Evolutionary conservation across 2,888 invertebrate species (phyloP), one percentile per base, ranked within the genome.

Genomic region (Dicyrtomina minuta): DNA sequence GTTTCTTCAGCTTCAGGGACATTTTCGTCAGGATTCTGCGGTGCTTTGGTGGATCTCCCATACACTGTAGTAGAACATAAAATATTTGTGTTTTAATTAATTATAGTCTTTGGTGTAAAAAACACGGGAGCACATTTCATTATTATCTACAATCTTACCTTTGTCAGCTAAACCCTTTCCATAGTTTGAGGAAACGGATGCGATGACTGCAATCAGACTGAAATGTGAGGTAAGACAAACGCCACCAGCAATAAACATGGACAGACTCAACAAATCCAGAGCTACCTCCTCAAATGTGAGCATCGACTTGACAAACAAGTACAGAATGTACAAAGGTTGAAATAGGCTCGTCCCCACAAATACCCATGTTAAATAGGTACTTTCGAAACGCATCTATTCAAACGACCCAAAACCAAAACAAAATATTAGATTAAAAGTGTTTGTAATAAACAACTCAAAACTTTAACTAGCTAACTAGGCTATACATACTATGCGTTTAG

Each of bases 341-440:
- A 74, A 60, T 12, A 70, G 20, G 51, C 74, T 73, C 26, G 71
- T 67, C n/a, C 55, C 66, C 39, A 68, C 72, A 46, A 74, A 75
- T n/a, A 72, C 58, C 70, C 71, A 74, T 13, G 74, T 74, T 15
- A 77, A 39, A 1, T 68, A 56, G 12, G 55, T 62, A 62, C 65
- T 73, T 62, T 77, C 77, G 1, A 58, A 69, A 20, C 75, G 53
- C 64, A 76, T 73, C 75, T 74, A 55, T n/a, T n/a, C n/a, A n/a
- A n/a, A n/a, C n/a, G n/a, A n/a, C n/a, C n/a, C n/a, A n/a, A n/a
- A n/a, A n/a, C n/a, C n/a, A n/a, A n/a, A n/a, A n/a, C n/a, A n/a
- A n/a, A n/a, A n/a, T 56, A 56, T 41, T 39, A 55, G 1, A 64
- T 13, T 15, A 66, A 64, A 58, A 26, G 6, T 13, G 8, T 43